phyloP scores from a whole-genome alignment of 2,888 invertebrate genomes.

The Marronus borbonicus region DNA sequence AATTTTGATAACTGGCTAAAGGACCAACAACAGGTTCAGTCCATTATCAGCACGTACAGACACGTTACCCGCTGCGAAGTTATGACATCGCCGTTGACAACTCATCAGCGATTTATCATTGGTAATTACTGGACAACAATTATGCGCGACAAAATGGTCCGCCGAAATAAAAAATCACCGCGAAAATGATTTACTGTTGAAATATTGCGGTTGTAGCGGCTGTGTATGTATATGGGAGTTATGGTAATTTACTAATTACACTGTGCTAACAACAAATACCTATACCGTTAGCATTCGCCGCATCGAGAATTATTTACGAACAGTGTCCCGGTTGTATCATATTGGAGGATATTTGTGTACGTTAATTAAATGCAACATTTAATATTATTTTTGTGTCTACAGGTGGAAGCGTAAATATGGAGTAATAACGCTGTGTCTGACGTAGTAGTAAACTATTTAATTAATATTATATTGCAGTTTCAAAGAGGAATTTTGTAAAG shows the following conservation, averaged over 20 bases:
- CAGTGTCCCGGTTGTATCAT: too few species aligned
- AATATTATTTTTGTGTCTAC: too few species aligned
- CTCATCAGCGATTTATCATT: conserved; percentile 47
- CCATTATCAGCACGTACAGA: conserved; percentile 14
- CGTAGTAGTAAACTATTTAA: too few species aligned
- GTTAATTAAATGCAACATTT: too few species aligned
- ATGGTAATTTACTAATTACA: conserved; percentile 48
- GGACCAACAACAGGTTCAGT: conserved; percentile 16
- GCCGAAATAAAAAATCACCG: conserved; percentile 36
- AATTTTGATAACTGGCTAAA: conserved; percentile 5
- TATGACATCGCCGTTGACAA: conserved; percentile 38
- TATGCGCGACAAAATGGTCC: conserved; percentile 43
- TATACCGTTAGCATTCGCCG: conserved; percentile 35
- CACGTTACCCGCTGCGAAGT: neutral
- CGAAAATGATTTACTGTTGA: conserved; percentile 45
- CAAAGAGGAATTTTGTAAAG: too few species aligned
- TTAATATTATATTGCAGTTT: too few species aligned
- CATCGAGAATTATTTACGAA: conserved; percentile 35
- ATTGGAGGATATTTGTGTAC: too few species aligned
- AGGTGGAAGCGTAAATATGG: too few species aligned
- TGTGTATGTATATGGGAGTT: conserved; percentile 31
- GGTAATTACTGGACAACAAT: conserved; percentile 46
- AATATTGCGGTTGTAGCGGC: conserved; percentile 19
- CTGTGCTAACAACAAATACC: conserved; percentile 44
- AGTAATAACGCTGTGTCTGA: too few species aligned